Evolutionary conservation across 2,797 vertebrate species (phyloP).

Genomic region (Chromobotia macracanthus): DNA sequence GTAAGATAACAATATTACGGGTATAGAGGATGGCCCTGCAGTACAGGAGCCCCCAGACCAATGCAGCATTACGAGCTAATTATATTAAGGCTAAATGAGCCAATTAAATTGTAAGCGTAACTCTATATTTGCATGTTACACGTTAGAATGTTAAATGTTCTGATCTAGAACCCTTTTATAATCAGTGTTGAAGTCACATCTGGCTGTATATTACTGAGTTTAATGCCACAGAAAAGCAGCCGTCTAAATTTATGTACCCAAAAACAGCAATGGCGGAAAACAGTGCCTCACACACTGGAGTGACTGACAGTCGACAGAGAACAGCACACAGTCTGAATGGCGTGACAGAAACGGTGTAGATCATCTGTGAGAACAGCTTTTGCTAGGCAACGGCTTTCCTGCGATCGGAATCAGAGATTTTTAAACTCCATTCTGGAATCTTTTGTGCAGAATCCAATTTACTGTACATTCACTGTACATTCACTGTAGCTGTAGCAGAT

Average conservation of each 20-base stretch:
- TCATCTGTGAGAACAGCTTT: background rate
- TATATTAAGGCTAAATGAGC: background rate
- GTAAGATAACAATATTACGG: background rate
- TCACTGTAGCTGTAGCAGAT: no score
- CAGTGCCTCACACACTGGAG: background rate
- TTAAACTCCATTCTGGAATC: background rate
- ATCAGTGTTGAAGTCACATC: background rate
- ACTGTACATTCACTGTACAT: no score
- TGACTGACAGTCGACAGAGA: background rate
- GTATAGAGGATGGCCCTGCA: background rate
- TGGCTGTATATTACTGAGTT: background rate
- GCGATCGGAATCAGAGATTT: background rate
- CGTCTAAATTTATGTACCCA: background rate
- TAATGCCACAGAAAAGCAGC: background rate
- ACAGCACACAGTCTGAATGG: background rate
- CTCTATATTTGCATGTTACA: no score
- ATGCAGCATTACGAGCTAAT: background rate
- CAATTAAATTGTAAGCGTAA: no score
- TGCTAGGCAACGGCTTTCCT: background rate
- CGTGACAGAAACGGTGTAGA: background rate
- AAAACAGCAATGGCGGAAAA: background rate
- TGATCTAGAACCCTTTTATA: no score
- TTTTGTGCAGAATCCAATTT: no score
- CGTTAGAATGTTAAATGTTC: no score
- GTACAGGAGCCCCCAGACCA: background rate